Percentiles rank a stretch among this genome's conserved stretches.
phyloP scores from a whole-genome alignment of 1,140 invertebrate species.

The Meloidogyne floridensis region DNA sequence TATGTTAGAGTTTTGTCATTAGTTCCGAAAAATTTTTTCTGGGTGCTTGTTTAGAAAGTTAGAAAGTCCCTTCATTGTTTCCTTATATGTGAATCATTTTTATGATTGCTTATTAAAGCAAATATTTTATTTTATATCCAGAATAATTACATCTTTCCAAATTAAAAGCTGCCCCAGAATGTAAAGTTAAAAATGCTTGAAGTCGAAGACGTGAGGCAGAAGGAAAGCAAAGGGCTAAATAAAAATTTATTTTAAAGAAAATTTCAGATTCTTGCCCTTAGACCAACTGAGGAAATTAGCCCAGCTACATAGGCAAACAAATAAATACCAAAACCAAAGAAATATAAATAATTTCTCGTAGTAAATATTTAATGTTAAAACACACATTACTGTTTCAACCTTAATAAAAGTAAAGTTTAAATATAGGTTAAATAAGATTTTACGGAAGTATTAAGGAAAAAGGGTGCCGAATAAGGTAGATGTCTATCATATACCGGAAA shows the following conservation, averaged over 20 bases:
- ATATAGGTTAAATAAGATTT: neutral
- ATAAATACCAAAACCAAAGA: slow-evolving; percentile 67
- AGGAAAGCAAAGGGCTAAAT: slow-evolving; percentile 37
- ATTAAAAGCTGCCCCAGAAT: slow-evolving; percentile 40
- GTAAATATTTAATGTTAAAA: slow-evolving; percentile 67
- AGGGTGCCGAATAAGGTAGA: neutral
- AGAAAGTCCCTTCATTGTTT: no score
- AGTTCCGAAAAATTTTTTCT: no score
- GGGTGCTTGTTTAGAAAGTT: no score
- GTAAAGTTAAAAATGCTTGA: slow-evolving; percentile 44
- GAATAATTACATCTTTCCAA: slow-evolving; percentile 46
- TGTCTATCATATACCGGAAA: no score
- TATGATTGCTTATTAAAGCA: neutral
- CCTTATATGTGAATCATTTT: no score
- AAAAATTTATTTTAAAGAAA: slow-evolving; percentile 14
- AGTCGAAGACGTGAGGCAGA: slow-evolving; percentile 34
- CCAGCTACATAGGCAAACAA: slow-evolving; percentile 60
- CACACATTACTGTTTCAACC: slow-evolving; percentile 67
- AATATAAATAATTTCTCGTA: slow-evolving; percentile 68
- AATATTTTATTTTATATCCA: neutral
- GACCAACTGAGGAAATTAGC: slow-evolving; percentile 56
- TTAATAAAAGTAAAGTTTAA: neutral
- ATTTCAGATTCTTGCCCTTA: slow-evolving; percentile 21
- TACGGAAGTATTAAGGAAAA: neutral
- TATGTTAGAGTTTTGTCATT: no score